phyloP scores from a whole-genome alignment of 2,888 invertebrate genomes.

The Ennomos quercinarius region DNA sequence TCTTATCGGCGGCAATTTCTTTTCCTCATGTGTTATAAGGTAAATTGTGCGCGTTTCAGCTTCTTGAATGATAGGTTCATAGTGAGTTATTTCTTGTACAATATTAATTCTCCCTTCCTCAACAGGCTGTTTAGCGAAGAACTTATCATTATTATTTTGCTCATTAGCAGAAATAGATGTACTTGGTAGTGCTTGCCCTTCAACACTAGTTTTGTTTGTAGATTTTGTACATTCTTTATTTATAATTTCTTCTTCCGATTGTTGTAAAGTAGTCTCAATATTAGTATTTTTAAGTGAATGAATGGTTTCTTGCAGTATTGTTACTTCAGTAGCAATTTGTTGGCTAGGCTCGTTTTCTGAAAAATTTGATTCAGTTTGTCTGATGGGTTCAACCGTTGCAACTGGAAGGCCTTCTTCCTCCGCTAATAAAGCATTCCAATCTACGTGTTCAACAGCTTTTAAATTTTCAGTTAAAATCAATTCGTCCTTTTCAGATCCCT shows the following conservation, averaged over 20 bases:
- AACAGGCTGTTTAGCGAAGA: conserved; percentile 54
- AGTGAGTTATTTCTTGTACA: conserved; percentile 65
- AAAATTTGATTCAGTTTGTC: conserved; percentile 43
- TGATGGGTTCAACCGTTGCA: conserved; percentile 53
- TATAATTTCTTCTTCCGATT: conserved; percentile 15
- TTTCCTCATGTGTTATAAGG: conserved; percentile 90
- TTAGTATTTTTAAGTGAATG: conserved; percentile 43
- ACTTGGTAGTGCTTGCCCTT: conserved; percentile 34
- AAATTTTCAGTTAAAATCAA: conserved; percentile 41
- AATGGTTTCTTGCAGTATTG: conserved; percentile 63
- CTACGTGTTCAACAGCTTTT: conserved; percentile 67
- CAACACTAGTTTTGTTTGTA: conserved; percentile 20
- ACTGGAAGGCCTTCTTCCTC: conserved; percentile 67
- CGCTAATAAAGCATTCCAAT: conserved; percentile 76
- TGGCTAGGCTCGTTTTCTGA: conserved; percentile 39
- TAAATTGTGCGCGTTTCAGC: conserved; percentile 83
- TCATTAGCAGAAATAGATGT: conserved; percentile 55
- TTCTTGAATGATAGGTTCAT: conserved; percentile 60
- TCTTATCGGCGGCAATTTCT: conserved; percentile 87
- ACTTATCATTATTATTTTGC: conserved; percentile 77
- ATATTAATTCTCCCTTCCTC: conserved; percentile 63
- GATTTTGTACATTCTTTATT: conserved; percentile 10
- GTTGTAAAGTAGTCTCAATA: conserved; percentile 26
- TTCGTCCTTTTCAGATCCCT: conserved; percentile 25
- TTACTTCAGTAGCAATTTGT: conserved; percentile 74